Evolutionary conservation across 2,888 invertebrate genomes (phyloP), one percentile per base, ranked within the genome.

Genomic region (Esperia sulphurella): DNA sequence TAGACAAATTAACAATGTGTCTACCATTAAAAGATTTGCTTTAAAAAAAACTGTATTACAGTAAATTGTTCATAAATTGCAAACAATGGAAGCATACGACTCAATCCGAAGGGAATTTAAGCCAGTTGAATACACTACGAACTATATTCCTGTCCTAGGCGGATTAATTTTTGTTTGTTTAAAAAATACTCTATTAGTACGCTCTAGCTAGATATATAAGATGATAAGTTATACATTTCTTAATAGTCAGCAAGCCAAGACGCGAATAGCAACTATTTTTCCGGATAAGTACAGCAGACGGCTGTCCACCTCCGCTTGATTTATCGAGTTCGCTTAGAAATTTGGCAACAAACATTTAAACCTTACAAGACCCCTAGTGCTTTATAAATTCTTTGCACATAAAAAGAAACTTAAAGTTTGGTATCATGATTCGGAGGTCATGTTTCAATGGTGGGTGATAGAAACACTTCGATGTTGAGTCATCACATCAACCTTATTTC

Each of bases 291-390:
- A 45, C 44, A n/a, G 21, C 21, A 48, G 39, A 14, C 35, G 14
- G n/a, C 43, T 39, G 49, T 49, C 49, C 45, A 41, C 49, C 49
- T 41, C 31, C 29, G 49, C 45, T 49, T 49, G 45, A 49, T 49
- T 7, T 10, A 14, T 21, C 21, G 21, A 21, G 21, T 39, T 31
- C 29, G 7, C 38, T 9, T 9, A 14, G 7, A 12, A 8, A 41
- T 30, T 41, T 41, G 37, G 42, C 41, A 49, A 42, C 45, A 42
- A 41, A 45, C 45, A 39, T n/a, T 21, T n/a, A 30, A 30, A 44
- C 48, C 44, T 41, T 28, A 29, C n/a, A 13, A 40, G 43, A 41
- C 10, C 43, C 14, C 43, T 14, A n/a, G n/a, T n/a, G n/a, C n/a
- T 21, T 30, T 31, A 41, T 21, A 40, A 3, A 13, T 8, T 46